Conservation (phyloP, 1,140 invertebrate genomes). For the Apis cerana region DNA sequence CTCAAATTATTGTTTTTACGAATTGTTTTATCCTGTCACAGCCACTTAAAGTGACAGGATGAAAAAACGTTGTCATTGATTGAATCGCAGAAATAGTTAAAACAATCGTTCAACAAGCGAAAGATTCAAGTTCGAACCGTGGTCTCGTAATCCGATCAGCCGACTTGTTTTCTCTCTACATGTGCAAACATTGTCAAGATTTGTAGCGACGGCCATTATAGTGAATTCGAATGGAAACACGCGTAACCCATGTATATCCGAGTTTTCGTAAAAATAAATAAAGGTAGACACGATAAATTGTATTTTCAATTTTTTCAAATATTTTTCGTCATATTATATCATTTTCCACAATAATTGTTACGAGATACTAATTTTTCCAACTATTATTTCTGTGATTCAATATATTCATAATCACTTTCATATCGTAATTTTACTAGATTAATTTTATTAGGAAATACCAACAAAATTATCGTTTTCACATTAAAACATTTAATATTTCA, state of each 20-base stretch:
- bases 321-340: background rate
- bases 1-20: too few species aligned
- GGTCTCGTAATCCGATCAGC: slow-evolving; percentile 11
- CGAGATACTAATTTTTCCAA: background rate
- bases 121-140: background rate
- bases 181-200: background rate
- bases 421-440: too few species aligned
- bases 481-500: too few species aligned
- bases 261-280: background rate
- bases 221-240: background rate
- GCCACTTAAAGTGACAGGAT: background rate
- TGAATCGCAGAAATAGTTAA: background rate
- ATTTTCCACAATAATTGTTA: background rate
- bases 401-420: too few species aligned
- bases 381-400: background rate
- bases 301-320: background rate
- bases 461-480: too few species aligned
- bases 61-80: background rate
- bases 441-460: too few species aligned
- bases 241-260: background rate
- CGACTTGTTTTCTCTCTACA: background rate
- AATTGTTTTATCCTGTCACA: too few species aligned
- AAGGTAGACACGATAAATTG: background rate
- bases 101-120: slow-evolving; percentile 1
- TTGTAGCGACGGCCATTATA: slow-evolving; percentile 8